Base-by-base conservation (phyloP, 1,140 invertebrate genomes). In the Mercenaria mercenaria region DNA sequence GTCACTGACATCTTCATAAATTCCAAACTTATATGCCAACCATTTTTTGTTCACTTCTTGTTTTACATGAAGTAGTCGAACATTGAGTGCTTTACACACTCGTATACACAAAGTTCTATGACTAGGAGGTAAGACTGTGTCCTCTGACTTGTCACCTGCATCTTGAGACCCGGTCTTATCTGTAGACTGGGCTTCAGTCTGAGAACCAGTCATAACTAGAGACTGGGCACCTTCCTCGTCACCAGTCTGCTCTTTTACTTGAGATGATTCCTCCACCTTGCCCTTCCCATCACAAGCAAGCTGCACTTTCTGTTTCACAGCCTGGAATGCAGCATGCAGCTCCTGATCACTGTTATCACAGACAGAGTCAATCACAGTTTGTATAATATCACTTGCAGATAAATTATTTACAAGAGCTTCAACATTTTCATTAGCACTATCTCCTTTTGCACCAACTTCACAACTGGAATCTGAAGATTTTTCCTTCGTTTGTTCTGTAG, bases 21-120 rank as follows among this genome's bases (percentile, higher is more conserved):
- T 79, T 41, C 74, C 85, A 41, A 76, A 59, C 32, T 87, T 87
- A 43, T 61, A 64, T 0, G 85, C 85, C 4, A 87, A 39, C 85
- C 85, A 87, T 67, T 79, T 87, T 64, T 56, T 56, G 20, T 64
- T 32, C 1, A 87, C 69, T 67, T 87, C 85, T 50, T 87, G 85
- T 79, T 87, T 77, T 13, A 87, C 76, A 41, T 77, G 85, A 41
- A 87, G 37, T 23, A 87, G 69, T 23, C 85, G 26, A 39, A 52
- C 52, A 64, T 87, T 87, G 15, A 87, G 56, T 10, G 74, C 72
- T 32, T 87, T 87, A 61, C 85, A 87, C 6, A 79, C 85, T 4
- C 39, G 50, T 77, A 87, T 87, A 79, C 85, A 87, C 29, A 87
- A 61, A 39, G 47, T 64, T 77, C 74, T 77, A 67, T 87, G 85